Percentiles rank a stretch among this genome's conserved stretches.
phyloP scores from a whole-genome alignment of 1,140 invertebrate species.

The Pseudomyrmex cubaensis region DNA sequence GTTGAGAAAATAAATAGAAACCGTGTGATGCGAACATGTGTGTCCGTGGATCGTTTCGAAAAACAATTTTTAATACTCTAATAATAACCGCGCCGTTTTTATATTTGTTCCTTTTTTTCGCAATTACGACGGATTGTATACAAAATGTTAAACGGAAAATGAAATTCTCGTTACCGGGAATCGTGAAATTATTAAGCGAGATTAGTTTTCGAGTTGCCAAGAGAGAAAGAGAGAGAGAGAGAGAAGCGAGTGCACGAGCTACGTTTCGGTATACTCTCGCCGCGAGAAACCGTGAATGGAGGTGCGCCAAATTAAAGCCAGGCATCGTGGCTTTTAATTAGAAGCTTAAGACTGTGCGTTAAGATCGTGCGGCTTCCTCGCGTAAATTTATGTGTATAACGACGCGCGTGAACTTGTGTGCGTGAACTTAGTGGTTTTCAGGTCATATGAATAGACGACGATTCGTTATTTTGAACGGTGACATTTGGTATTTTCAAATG shows the following conservation, averaged over 20 bases:
- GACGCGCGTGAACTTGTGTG: neutral
- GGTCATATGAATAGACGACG: neutral
- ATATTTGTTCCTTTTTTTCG: neutral
- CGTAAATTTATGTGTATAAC: constrained; percentile 51
- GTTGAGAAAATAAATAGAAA: constrained; percentile 46
- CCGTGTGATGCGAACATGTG: neutral
- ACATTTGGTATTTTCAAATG: neutral
- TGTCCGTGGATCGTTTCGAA: neutral
- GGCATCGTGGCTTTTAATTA: constrained; percentile 72
- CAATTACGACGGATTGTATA: neutral
- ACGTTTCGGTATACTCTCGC: constrained; percentile 13
- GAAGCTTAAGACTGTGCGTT: constrained; percentile 67
- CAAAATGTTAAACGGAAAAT: neutral
- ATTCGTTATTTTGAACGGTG: neutral
- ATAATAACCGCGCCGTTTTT: neutral
- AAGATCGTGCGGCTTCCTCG: constrained; percentile 63
- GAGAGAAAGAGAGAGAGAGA: too few species aligned
- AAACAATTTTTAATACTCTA: neutral
- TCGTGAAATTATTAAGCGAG: constrained; percentile 26
- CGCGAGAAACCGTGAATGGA: constrained; percentile 61
- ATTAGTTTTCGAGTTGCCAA: neutral
- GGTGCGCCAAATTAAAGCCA: constrained; percentile 63
- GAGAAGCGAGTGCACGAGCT: constrained; percentile 7
- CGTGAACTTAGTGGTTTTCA: constrained; percentile 22
- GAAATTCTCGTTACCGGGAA: constrained; percentile 31